Percentiles rank a stretch among this genome's conserved stretches.
phyloP scores from a whole-genome alignment of 2,797 vertebrate species.

The Agapornis canus region DNA sequence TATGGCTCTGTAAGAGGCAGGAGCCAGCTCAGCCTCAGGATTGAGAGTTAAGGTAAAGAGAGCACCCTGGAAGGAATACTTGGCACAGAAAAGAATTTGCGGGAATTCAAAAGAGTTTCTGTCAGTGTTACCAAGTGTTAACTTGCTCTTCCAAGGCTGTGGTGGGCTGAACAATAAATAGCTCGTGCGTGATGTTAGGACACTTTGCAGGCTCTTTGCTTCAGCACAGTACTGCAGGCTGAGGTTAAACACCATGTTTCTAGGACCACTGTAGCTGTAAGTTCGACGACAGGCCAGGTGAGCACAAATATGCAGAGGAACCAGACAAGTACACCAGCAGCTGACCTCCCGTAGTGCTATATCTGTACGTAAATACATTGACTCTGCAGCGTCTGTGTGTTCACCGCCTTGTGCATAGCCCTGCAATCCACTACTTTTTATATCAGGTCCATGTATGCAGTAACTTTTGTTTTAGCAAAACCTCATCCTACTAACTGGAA shows the following conservation, averaged over 20 bases:
- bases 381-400: not conserved
- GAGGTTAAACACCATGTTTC: not conserved
- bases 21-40: not conserved
- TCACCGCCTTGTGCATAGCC: not conserved
- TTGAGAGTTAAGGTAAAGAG: not conserved
- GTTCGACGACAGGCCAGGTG: not conserved
- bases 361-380: not conserved
- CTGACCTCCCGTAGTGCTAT: not conserved
- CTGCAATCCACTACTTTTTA: not conserved
- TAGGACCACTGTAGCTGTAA: not conserved
- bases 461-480: slow-evolving; percentile 11
- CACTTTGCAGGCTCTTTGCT: not conserved
- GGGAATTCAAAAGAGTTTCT: not conserved
- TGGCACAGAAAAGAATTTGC: not conserved
- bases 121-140: not conserved
- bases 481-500: slow-evolving; percentile 21
- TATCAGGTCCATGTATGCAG: not conserved
- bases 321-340: not conserved
- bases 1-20: not conserved
- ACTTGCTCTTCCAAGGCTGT: not conserved
- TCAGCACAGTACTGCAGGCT: not conserved
- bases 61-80: not conserved
- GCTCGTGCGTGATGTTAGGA: not conserved
- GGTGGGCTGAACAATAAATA: not conserved
- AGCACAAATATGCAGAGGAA: not conserved